Evolutionary conservation across 2,797 vertebrate genomes (phyloP).

Genomic region (Thalassophryne amazonica): DNA sequence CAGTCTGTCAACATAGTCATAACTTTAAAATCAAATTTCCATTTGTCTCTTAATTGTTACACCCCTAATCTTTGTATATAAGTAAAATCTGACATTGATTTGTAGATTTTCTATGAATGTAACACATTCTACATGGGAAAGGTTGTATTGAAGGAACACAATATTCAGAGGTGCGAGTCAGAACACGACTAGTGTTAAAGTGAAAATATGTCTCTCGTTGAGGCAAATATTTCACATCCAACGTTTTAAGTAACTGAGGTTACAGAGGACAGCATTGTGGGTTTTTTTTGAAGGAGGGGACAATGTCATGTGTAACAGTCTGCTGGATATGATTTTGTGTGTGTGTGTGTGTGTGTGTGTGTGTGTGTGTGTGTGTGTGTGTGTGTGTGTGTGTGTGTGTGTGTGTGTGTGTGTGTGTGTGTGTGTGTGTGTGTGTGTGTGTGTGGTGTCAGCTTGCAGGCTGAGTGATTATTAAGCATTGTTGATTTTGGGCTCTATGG

Average conservation of each 20-base stretch:
- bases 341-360: background rate
- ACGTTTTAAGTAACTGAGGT: background rate
- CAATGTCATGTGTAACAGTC: background rate
- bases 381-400: background rate
- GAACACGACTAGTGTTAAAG: background rate
- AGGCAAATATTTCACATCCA: background rate
- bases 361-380: slow-evolving; percentile 1
- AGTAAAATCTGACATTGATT: too few relatives aligned
- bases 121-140: too few relatives aligned
- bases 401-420: background rate
- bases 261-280: background rate
- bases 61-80: too few relatives aligned
- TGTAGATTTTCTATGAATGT: too few relatives aligned
- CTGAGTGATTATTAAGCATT: slow-evolving; percentile 45
- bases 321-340: background rate
- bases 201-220: background rate
- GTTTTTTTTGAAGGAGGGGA: background rate
- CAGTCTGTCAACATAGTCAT: too few relatives aligned
- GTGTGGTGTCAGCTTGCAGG: slow-evolving; percentile 18
- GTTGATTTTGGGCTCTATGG: slow-evolving; percentile 55
- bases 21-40: too few relatives aligned
- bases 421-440: background rate
- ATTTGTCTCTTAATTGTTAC: too few relatives aligned
- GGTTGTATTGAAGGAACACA: too few relatives aligned
- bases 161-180: background rate